These are phyloP conservation scores for Leptinotarsa juncta DNA, from an alignment of 2,888 invertebrate genomes.

Conservation along the genomic window DNA sequence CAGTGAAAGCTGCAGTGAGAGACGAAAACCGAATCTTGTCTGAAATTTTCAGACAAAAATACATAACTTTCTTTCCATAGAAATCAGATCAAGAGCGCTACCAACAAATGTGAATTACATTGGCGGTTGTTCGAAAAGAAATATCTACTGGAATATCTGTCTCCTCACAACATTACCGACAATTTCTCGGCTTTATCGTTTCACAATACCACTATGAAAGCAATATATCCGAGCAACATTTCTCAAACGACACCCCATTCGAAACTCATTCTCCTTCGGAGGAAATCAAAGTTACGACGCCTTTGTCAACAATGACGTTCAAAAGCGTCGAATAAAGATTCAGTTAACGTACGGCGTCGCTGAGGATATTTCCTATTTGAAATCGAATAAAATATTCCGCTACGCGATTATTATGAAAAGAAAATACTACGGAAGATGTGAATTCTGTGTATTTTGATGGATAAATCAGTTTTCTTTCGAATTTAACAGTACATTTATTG, in stretches of 20 bases:
- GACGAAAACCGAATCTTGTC: too few relatives aligned
- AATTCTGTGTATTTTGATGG: background rate
- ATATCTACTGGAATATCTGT: too few relatives aligned
- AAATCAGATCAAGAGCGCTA: too few relatives aligned
- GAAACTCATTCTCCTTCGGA: background rate
- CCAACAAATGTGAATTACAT: too few relatives aligned
- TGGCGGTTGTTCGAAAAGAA: too few relatives aligned
- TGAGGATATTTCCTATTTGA: background rate
- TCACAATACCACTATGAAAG: background rate
- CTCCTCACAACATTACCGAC: too few relatives aligned
- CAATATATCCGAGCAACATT: background rate
- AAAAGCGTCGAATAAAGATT: background rate
- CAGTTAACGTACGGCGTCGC: background rate
- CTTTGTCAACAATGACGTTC: background rate
- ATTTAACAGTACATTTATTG: too few relatives aligned
- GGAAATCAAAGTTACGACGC: background rate
- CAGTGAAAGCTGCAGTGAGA: too few relatives aligned
- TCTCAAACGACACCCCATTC: background rate
- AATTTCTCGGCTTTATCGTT: background rate
- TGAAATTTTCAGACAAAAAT: too few relatives aligned
- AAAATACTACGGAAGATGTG: background rate
- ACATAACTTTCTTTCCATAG: too few relatives aligned
- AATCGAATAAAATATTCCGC: background rate
- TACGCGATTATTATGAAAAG: background rate
- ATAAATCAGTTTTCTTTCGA: too few relatives aligned